Evolutionary conservation across 2,888 invertebrate genomes (phyloP).

Genomic region (Frankliniella fusca): DNA sequence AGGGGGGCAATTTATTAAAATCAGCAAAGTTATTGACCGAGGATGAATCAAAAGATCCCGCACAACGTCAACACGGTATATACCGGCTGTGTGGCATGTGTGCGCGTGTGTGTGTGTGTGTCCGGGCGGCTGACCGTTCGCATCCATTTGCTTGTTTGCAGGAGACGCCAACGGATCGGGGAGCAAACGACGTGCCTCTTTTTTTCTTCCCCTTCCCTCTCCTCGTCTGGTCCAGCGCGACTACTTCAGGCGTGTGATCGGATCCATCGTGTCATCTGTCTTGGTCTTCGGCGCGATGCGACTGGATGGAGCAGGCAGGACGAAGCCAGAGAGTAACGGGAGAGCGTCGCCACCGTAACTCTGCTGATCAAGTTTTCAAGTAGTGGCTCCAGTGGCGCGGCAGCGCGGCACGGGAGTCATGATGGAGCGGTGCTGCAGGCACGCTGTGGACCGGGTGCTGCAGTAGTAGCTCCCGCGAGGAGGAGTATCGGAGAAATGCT

Average conservation of each 20-base stretch:
- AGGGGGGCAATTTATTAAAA: too few relatives aligned
- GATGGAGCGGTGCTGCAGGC: background rate
- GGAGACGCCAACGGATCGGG: background rate
- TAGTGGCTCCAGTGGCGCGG: background rate
- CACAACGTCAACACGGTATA: background rate
- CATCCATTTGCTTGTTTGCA: background rate
- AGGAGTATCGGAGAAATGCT: background rate
- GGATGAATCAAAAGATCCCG: too few relatives aligned
- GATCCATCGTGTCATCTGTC: too few relatives aligned
- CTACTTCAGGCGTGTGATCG: too few relatives aligned
- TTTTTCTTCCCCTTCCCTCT: too few relatives aligned
- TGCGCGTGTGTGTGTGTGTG: background rate
- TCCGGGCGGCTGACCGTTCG: background rate
- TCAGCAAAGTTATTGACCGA: too few relatives aligned
- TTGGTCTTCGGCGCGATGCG: background rate
- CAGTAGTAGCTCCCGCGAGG: too few relatives aligned
- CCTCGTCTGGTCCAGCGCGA: too few relatives aligned
- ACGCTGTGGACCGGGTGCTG: background rate
- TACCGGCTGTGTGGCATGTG: background rate
- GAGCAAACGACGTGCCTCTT: too few relatives aligned
- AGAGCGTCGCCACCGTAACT: background rate
- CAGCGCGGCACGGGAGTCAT: background rate
- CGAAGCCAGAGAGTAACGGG: background rate
- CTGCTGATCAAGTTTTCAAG: background rate
- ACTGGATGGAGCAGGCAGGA: background rate